These are phyloP conservation scores for Dinoponera quadriceps DNA, from an alignment of 1,140 invertebrate species.

Conservation along the genomic window DNA sequence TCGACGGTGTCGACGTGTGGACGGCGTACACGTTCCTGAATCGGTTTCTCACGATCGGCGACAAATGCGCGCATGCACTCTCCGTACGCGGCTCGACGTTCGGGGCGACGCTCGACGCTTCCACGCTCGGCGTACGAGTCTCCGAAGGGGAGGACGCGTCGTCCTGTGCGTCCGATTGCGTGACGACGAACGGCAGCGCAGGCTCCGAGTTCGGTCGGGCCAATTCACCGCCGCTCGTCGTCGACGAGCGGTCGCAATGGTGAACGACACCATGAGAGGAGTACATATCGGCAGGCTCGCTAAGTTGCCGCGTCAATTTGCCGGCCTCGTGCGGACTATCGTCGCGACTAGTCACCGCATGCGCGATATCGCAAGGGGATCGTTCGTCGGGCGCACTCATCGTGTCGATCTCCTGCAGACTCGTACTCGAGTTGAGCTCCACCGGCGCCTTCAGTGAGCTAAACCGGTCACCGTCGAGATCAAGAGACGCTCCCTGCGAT, in stretches of 20 bases:
- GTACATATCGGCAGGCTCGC: constrained; percentile 78
- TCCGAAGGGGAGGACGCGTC: background rate
- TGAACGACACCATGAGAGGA: constrained; percentile 64
- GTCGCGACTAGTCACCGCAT: background rate
- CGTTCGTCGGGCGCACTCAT: too few species aligned
- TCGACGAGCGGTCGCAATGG: background rate
- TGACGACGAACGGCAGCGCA: constrained; percentile 28
- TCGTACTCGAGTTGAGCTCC: background rate
- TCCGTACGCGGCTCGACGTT: constrained; percentile 56
- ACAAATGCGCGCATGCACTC: constrained; percentile 60
- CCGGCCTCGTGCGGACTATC: constrained; percentile 11
- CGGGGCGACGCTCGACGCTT: constrained; percentile 2
- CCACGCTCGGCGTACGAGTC: background rate
- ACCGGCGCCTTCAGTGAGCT: background rate
- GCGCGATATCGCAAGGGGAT: too few species aligned
- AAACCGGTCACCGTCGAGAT: too few species aligned
- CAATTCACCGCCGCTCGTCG: constrained; percentile 59
- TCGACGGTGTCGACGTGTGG: constrained; percentile 83
- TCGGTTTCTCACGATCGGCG: constrained; percentile 74
- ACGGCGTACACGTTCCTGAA: constrained; percentile 76
- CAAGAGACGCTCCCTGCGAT: too few species aligned
- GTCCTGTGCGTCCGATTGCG: constrained; percentile 62
- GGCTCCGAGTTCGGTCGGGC: constrained; percentile 75
- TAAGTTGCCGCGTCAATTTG: constrained; percentile 74
- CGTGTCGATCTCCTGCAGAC: constrained; percentile 39